These are phyloP conservation scores for Leptopilina boulardi DNA, from an alignment of 1,140 invertebrate species.

Conservation along the genomic window DNA sequence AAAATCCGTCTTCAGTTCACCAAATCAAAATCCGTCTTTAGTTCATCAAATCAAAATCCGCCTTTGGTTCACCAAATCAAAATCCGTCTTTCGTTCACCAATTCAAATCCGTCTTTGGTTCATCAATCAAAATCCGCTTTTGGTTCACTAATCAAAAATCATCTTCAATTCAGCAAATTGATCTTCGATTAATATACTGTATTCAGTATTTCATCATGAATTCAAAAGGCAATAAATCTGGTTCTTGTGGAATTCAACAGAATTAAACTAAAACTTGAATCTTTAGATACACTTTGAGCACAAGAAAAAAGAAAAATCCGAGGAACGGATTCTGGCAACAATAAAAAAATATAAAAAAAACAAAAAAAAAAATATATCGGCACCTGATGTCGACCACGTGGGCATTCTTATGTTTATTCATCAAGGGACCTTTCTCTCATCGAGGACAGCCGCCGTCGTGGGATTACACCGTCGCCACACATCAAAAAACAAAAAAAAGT, in stretches of 20 bases:
- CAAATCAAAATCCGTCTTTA: too few relatives aligned
- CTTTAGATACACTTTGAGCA: constrained; percentile 7
- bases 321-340: constrained; percentile 4
- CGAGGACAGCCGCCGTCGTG: constrained; percentile 55
- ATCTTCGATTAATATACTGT: not conserved
- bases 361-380: not conserved
- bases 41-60: too few relatives aligned
- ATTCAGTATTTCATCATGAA: not conserved
- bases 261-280: constrained; percentile 9
- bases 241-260: not conserved
- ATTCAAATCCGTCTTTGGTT: not conserved
- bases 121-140: not conserved
- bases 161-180: not conserved
- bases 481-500: constrained; percentile 44
- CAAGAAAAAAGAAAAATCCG: constrained; percentile 17
- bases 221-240: not conserved
- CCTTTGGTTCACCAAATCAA: not conserved
- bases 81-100: not conserved
- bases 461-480: constrained; percentile 49
- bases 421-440: constrained; percentile 56
- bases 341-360: too few relatives aligned
- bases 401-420: constrained; percentile 64
- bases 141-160: not conserved
- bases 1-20: too few relatives aligned
- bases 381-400: constrained; percentile 53